phyloP scores from a whole-genome alignment of 2,113 vertebrate genomes.

The Chaetodon auriga region DNA sequence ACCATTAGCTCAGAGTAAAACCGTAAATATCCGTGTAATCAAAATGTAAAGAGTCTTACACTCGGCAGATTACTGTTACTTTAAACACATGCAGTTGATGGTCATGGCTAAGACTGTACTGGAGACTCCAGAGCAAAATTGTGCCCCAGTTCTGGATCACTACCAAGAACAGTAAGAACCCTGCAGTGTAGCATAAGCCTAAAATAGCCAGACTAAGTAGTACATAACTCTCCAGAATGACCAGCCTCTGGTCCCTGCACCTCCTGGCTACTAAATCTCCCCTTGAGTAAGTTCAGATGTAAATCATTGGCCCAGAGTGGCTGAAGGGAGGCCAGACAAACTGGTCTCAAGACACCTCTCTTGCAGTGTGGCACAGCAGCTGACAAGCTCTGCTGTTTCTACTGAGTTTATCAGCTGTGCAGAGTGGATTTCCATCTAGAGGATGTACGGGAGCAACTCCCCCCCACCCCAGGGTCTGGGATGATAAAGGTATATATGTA shows the following conservation, averaged over 20 bases:
- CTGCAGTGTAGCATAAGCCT: slow-evolving; percentile 13
- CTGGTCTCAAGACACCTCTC: slow-evolving; percentile 17
- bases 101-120: neutral
- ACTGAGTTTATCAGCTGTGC: neutral
- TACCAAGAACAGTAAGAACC: neutral
- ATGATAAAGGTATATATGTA: slow-evolving; percentile 15
- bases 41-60: neutral
- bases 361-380: neutral
- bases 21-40: neutral
- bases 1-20: neutral
- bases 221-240: slow-evolving; percentile 12
- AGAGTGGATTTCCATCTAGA: slow-evolving; percentile 15
- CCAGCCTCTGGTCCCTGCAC: slow-evolving; percentile 15
- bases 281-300: slow-evolving; percentile 22
- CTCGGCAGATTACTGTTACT: neutral
- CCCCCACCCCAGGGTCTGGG: no score
- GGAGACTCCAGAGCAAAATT: neutral
- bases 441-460: slow-evolving; percentile 7
- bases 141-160: neutral
- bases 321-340: slow-evolving; percentile 17
- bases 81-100: neutral
- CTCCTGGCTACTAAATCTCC: slow-evolving; percentile 45
- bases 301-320: slow-evolving; percentile 21
- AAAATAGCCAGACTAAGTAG: slow-evolving; percentile 18
- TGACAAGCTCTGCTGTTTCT: neutral